Evolutionary conservation across 2,113 vertebrate genomes (phyloP).

Genomic region (Nettapus auritus): DNA sequence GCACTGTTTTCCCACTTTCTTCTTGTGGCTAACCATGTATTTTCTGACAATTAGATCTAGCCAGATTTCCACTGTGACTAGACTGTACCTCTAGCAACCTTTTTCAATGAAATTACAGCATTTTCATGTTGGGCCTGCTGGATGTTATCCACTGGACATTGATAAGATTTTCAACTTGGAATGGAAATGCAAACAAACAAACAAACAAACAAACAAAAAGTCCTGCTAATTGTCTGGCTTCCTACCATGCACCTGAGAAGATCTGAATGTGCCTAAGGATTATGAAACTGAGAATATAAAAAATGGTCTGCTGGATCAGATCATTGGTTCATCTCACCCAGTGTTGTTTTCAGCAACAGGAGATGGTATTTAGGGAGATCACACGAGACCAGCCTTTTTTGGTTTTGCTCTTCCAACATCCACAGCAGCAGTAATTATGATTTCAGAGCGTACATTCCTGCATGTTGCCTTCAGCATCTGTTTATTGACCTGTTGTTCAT

Average conservation of each 20-base stretch:
- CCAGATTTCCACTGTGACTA: neutral
- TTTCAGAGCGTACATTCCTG: neutral
- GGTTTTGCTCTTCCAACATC: neutral
- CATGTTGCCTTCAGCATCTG: neutral
- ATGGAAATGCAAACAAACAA: constrained; percentile 7
- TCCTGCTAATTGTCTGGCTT: neutral
- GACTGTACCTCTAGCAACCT: neutral
- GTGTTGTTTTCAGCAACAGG: neutral
- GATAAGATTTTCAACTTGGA: neutral
- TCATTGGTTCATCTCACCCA: neutral
- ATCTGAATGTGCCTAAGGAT: neutral
- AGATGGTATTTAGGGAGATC: neutral
- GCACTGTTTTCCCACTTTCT: neutral
- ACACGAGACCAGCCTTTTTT: neutral
- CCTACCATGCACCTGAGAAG: neutral
- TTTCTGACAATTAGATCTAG: neutral
- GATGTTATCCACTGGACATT: neutral
- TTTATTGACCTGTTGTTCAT: neutral
- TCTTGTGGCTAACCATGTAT: neutral
- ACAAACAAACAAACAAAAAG: too few species aligned
- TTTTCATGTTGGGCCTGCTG: neutral
- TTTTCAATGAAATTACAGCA: neutral
- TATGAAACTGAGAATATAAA: neutral
- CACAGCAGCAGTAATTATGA: neutral
- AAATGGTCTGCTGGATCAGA: neutral